Evolutionary conservation across 2,113 vertebrate species (phyloP), one percentile per base, ranked within the genome.

Genomic region (Amblyornis subalaris): DNA sequence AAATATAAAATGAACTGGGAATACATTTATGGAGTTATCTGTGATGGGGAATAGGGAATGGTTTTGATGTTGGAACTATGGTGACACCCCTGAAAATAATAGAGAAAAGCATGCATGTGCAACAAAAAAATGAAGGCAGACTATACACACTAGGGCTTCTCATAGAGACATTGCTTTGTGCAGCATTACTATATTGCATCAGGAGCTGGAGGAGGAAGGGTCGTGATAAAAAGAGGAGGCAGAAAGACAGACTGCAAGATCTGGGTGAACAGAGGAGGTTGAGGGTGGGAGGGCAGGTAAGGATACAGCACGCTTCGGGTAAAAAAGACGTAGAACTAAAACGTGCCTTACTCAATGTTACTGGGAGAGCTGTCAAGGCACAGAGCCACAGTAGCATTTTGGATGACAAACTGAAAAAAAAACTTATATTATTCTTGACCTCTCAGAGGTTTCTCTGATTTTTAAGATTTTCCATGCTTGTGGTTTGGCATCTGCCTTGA

Each of bases 331-430:
- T 13, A 57, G 58, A 89, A 85, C 6, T 15, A 69, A 85, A 82
- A 85, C 26, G 45, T 0, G 0, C 67, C 18, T 75, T 85, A 79
- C 45, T 76, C 5, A 0, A 6, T 4, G 3, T 53, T 61, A 65
- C 2, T 5, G 29, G 38, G 24, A 80, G 17, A 85, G 8, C 72
- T 85, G 72, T 47, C 64, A 66, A 83, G 19, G 40, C 8, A 3
- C 77, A 82, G 8, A 8, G 29, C 60, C 70, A 48, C 62, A 48
- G 80, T 35, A 85, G 71, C 38, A 33, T 69, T 89, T 71, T 76
- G 35, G 50, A 82, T 70, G 54, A 71, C 28, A 88, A 61, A 66
- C 16, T 12, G 5, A 87, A 89, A 88, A 89, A 51, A 7, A 38
- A 38, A 4, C 48, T 33, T 3, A 3, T 12, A 17, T 61, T 75